Conservation (phyloP, 92 coral and sea anemone species). For the Palythoa caribaeorum region DNA sequence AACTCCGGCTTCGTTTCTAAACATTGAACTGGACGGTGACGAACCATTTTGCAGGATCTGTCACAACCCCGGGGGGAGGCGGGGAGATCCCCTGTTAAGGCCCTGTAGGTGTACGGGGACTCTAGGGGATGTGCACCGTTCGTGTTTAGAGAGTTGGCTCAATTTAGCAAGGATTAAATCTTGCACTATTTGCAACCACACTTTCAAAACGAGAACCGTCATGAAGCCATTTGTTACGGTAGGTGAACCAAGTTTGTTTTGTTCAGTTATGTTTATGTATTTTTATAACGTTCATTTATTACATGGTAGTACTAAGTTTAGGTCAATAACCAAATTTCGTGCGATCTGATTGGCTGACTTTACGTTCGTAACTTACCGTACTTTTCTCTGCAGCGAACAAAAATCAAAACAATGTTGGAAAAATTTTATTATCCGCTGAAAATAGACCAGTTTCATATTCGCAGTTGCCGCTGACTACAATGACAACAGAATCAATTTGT, state of each 20-base stretch:
- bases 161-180: constrained; percentile 38
- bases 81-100: constrained; percentile 52
- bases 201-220: constrained; percentile 50
- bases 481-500: no score
- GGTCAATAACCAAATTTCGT: no score
- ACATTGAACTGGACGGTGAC: not conserved
- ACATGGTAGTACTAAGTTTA: no score
- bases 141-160: constrained; percentile 66
- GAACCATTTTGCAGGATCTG: constrained; percentile 68
- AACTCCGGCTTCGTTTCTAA: not conserved
- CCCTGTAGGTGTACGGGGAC: constrained; percentile 73
- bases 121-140: constrained; percentile 69
- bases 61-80: constrained; percentile 38
- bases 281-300: no score
- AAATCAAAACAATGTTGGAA: no score
- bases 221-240: constrained; percentile 62
- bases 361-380: no score
- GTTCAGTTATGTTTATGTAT: not conserved
- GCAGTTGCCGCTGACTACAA: no score
- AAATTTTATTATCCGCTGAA: no score
- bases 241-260: not conserved
- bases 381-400: no score
- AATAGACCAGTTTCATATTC: no score
- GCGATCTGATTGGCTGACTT: no score
- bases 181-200: constrained; percentile 65